Percentiles rank a stretch among this genome's conserved stretches.
These are phyloP conservation scores for Morpho achilles DNA, from an alignment of 2,888 invertebrate genomes.

Conservation along the genomic window DNA sequence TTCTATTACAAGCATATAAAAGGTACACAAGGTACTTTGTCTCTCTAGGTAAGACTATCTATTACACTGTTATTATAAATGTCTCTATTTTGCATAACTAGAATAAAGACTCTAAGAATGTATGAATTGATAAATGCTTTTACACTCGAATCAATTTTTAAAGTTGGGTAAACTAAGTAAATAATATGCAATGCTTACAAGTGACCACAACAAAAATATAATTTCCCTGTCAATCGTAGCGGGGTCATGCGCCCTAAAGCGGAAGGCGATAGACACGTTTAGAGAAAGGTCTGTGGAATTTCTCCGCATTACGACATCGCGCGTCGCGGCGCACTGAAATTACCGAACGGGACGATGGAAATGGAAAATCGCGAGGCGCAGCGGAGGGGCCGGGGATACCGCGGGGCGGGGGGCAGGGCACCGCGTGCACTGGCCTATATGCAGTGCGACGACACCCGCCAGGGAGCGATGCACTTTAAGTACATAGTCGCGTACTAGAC, in stretches of 20 bases:
- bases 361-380: conserved; percentile 75
- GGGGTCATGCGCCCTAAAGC: conserved; percentile 41
- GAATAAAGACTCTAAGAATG: too few species aligned
- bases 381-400: conserved; percentile 36
- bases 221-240: conserved; percentile 17
- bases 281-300: conserved; percentile 64
- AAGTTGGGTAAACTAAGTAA: too few species aligned
- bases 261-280: conserved; percentile 43
- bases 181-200: neutral
- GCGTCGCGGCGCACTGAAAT: conserved; percentile 50
- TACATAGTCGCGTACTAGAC: conserved; percentile 70
- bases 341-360: conserved; percentile 65
- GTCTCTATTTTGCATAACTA: too few species aligned
- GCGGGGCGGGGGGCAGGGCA: conserved; percentile 53
- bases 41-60: too few species aligned
- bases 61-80: too few species aligned
- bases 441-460: conserved; percentile 77
- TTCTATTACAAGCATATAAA: too few species aligned
- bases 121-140: too few species aligned
- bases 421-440: conserved; percentile 79
- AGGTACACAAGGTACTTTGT: too few species aligned
- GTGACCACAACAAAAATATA: conserved; percentile 3
- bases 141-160: too few species aligned
- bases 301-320: conserved; percentile 60
- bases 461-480: conserved; percentile 78